phyloP scores from a whole-genome alignment of 2,797 vertebrate species.

The Microchirus variegatus region DNA sequence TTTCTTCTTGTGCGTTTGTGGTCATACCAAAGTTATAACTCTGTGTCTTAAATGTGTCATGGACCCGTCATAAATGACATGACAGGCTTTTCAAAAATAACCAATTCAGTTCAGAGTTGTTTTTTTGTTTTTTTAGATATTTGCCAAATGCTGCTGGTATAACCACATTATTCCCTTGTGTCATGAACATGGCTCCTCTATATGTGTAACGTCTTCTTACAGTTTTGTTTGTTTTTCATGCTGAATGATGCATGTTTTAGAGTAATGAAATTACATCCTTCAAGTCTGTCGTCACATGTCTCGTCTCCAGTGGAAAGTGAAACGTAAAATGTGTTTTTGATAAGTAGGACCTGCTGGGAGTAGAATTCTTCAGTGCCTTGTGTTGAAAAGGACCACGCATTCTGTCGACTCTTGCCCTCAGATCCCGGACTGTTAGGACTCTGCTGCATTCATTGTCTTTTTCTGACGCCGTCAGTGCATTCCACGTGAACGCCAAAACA shows the following conservation, averaged over 20 bases:
- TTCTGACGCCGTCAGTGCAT: constrained; percentile 32
- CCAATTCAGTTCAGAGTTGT: constrained; percentile 9
- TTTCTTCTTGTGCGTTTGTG: constrained; percentile 57
- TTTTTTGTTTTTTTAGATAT: constrained; percentile 21
- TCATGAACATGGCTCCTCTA: constrained; percentile 26
- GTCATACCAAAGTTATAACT: constrained; percentile 69
- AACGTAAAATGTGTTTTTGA: constrained; percentile 6
- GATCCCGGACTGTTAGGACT: constrained; percentile 29
- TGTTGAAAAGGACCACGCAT: constrained; percentile 35
- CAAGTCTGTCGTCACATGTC: constrained; percentile 8
- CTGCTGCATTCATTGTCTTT: constrained; percentile 20
- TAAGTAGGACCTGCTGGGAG: constrained; percentile 24
- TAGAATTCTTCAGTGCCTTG: constrained; percentile 58
- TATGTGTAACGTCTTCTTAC: constrained; percentile 7
- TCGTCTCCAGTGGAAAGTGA: constrained; percentile 22
- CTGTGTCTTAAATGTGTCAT: constrained; percentile 29
- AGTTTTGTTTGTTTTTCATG: background rate
- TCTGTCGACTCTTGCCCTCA: constrained; percentile 27
- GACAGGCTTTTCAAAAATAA: constrained; percentile 15
- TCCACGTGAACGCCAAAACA: constrained; percentile 41
- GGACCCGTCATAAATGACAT: constrained; percentile 23
- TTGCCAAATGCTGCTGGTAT: constrained; percentile 23
- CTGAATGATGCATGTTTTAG: background rate
- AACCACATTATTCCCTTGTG: constrained; percentile 17
- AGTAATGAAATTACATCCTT: background rate